A percentile compares a stretch with the other conserved stretches of the same genome.
Conservation (phyloP, 2,888 invertebrate genomes). For the Brachyptera risi region DNA sequence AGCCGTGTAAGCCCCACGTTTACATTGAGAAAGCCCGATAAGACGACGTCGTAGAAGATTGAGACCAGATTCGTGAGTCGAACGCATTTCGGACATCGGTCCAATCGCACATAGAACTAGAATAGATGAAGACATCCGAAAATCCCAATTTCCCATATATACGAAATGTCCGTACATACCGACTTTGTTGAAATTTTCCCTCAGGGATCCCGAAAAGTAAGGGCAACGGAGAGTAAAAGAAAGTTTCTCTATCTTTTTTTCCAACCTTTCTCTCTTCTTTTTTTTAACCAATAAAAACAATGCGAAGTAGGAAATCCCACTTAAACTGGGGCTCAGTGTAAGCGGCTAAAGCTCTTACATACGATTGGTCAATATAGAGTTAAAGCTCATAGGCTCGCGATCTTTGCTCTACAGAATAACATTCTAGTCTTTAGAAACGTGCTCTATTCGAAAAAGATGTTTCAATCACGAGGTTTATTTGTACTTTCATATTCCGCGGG, state of each 20-base stretch:
- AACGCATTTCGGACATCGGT: background rate
- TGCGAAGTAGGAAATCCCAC: constrained; percentile 25
- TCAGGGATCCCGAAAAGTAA: constrained; percentile 2
- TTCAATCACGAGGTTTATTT: too few species aligned
- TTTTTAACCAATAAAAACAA: constrained; percentile 27
- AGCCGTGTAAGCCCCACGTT: background rate
- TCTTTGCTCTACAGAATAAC: background rate
- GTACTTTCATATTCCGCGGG: too few species aligned
- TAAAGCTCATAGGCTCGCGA: background rate
- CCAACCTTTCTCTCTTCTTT: constrained; percentile 7
- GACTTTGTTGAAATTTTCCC: background rate
- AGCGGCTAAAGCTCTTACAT: constrained; percentile 16
- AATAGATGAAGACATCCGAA: background rate
- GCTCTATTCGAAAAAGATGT: too few species aligned
- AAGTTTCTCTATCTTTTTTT: constrained; percentile 18
- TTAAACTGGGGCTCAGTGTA: constrained; percentile 16
- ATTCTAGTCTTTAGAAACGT: too few species aligned
- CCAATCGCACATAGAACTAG: background rate
- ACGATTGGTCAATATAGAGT: constrained; percentile 9
- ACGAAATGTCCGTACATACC: background rate
- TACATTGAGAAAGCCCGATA: background rate
- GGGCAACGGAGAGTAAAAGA: constrained; percentile 20
- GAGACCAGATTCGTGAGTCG: background rate
- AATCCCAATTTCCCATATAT: background rate
- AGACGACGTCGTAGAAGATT: background rate